Percentiles rank a stretch among this genome's conserved stretches.
Evolutionary conservation across 2,888 invertebrate genomes (phyloP).

Genomic region (Mamestra brassicae): DNA sequence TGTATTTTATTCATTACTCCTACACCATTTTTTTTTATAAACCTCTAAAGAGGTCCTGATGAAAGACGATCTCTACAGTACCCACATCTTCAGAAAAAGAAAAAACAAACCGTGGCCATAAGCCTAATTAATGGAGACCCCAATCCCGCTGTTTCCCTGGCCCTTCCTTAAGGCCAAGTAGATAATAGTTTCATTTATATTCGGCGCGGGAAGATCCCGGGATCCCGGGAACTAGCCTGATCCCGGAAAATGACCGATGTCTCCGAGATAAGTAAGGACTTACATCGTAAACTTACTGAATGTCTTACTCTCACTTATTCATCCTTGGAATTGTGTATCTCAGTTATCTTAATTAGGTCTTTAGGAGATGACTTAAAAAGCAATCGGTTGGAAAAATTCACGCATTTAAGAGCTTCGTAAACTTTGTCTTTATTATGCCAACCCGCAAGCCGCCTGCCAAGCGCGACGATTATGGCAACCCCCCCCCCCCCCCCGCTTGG

Average conservation of each 20-base stretch:
- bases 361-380: conserved; percentile 13
- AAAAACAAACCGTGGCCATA: background rate
- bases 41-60: too few species aligned
- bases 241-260: conserved; percentile 70
- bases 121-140: conserved; percentile 2
- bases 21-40: too few species aligned
- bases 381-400: background rate
- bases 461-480: too few species aligned
- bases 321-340: conserved; percentile 18
- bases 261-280: conserved; percentile 61
- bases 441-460: too few species aligned
- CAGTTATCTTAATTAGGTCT: conserved; percentile 40
- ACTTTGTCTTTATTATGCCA: too few species aligned
- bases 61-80: too few species aligned
- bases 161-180: conserved; percentile 46
- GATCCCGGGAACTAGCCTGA: conserved; percentile 49
- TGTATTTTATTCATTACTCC: too few species aligned
- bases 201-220: conserved; percentile 50
- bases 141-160: conserved; percentile 36
- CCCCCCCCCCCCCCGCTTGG: too few species aligned
- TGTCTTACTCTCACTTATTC: conserved; percentile 55
- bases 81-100: background rate
- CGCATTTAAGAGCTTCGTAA: background rate
- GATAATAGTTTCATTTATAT: conserved; percentile 75
- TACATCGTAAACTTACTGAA: conserved; percentile 62